Evolutionary conservation across 2,888 invertebrate species (phyloP).

Genomic region (Chymomyza amoena): DNA sequence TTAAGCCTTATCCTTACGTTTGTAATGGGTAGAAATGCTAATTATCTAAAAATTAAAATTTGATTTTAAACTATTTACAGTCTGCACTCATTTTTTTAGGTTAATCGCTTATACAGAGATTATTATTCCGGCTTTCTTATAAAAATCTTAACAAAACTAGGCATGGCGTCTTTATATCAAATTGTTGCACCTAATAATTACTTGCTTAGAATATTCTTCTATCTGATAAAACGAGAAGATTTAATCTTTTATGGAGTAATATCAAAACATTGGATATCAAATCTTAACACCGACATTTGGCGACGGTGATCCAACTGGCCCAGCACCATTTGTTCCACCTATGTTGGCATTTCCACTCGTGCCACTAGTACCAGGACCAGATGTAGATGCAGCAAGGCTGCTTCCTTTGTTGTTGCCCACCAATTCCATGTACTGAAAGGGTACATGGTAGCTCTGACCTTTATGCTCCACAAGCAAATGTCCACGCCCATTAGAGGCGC

Average conservation of each 20-base stretch:
- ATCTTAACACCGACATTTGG: neutral
- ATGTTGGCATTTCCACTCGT: neutral
- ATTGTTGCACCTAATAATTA: neutral
- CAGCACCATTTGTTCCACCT: neutral
- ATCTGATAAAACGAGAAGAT: too few relatives aligned
- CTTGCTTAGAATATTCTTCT: neutral
- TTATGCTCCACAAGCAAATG: constrained; percentile 92
- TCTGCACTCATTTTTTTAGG: neutral
- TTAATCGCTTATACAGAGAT: neutral
- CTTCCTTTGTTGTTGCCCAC: neutral
- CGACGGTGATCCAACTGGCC: neutral
- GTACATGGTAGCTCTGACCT: constrained; percentile 86
- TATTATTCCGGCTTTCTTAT: neutral
- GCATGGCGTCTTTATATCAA: neutral
- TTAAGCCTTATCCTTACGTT: neutral
- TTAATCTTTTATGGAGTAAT: too few relatives aligned
- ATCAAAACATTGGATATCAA: neutral
- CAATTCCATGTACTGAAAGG: constrained; percentile 90
- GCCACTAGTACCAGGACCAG: neutral
- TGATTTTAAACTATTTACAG: neutral
- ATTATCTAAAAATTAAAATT: neutral
- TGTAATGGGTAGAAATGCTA: neutral
- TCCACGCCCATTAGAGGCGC: constrained; percentile 91
- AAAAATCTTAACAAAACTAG: neutral
- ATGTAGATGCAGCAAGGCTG: neutral